A percentile compares a stretch with the other conserved stretches of the same genome.
Conservation (phyloP, 2,113 vertebrate genomes). For the Chelonoidis abingdonii region DNA sequence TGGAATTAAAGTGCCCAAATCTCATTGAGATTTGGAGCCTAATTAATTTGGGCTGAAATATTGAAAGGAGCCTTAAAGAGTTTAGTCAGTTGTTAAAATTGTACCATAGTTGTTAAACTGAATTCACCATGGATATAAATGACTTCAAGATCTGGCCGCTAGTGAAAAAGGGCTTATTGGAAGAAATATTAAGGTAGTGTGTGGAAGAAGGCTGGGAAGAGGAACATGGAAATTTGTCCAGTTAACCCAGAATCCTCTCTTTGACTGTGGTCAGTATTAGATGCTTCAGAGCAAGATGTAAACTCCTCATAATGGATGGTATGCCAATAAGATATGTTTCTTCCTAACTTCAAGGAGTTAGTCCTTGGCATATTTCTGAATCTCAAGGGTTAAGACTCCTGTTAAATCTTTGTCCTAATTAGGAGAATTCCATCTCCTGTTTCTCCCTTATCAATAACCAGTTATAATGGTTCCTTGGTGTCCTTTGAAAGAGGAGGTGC, state of each 20-base stretch:
- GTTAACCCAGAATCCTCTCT: not conserved
- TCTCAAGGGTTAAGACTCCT: not conserved
- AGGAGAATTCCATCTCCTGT: not conserved
- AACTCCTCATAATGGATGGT: not conserved
- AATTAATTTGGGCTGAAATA: not conserved
- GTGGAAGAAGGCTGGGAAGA: not conserved
- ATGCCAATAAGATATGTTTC: not conserved
- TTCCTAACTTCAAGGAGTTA: not conserved
- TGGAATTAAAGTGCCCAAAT: conserved; percentile 37
- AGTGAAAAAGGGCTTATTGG: not conserved
- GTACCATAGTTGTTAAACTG: conserved; percentile 44
- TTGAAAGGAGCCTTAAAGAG: conserved; percentile 23
- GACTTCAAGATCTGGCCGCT: conserved; percentile 57
- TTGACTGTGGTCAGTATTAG: not conserved
- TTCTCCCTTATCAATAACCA: not conserved
- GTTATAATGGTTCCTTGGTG: not conserved
- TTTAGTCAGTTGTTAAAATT: conserved; percentile 54
- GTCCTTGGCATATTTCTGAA: not conserved
- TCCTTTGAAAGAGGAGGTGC: not conserved
- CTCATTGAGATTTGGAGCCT: conserved; percentile 40
- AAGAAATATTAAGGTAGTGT: not conserved
- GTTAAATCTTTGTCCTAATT: not conserved
- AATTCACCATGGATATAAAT: conserved; percentile 30
- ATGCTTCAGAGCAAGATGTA: not conserved
- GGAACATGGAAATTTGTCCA: not conserved